Evolutionary conservation across 2,113 vertebrate species (phyloP).

Genomic region (Caranx melampygus): DNA sequence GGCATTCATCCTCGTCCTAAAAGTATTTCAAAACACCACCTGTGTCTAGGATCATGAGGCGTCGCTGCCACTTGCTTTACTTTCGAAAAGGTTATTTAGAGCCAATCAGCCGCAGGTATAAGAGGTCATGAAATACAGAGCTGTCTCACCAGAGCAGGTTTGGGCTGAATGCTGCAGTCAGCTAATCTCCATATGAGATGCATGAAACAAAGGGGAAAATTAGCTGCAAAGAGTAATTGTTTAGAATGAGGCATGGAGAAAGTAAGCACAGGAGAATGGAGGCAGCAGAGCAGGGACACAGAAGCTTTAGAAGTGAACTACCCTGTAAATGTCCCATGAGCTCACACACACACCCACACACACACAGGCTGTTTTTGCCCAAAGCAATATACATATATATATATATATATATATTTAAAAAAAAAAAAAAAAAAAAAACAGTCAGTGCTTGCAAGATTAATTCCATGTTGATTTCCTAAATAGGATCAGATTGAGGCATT

Average conservation of each 20-base stretch:
- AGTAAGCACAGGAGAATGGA: slow-evolving; percentile 31
- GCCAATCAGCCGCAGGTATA: slow-evolving; percentile 31
- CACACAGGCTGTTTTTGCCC: slow-evolving; percentile 15
- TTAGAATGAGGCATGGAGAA: slow-evolving; percentile 46
- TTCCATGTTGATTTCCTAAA: slow-evolving; percentile 43
- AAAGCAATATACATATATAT: slow-evolving; percentile 3
- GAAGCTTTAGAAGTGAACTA: slow-evolving; percentile 34
- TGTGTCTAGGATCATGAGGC: background rate
- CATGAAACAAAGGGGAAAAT: slow-evolving; percentile 65
- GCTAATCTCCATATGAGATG: slow-evolving; percentile 73
- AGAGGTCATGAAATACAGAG: slow-evolving; percentile 57
- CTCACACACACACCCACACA: slow-evolving; percentile 9
- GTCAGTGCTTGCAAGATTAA: slow-evolving; percentile 14
- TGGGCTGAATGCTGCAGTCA: slow-evolving; percentile 62
- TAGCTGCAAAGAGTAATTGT: slow-evolving; percentile 59
- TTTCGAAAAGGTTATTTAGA: slow-evolving; percentile 38
- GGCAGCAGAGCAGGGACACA: slow-evolving; percentile 31
- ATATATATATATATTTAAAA: background rate
- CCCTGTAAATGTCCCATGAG: slow-evolving; percentile 21
- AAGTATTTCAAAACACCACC: slow-evolving; percentile 22
- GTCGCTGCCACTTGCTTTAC: slow-evolving; percentile 10
- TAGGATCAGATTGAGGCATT: slow-evolving; percentile 9
- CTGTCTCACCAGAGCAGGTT: slow-evolving; percentile 44
- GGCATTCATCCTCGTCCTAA: background rate
- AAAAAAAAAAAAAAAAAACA: slow-evolving; percentile 28